Evolutionary conservation across 2,797 vertebrate species (phyloP).

Genomic region (Argentina silus): DNA sequence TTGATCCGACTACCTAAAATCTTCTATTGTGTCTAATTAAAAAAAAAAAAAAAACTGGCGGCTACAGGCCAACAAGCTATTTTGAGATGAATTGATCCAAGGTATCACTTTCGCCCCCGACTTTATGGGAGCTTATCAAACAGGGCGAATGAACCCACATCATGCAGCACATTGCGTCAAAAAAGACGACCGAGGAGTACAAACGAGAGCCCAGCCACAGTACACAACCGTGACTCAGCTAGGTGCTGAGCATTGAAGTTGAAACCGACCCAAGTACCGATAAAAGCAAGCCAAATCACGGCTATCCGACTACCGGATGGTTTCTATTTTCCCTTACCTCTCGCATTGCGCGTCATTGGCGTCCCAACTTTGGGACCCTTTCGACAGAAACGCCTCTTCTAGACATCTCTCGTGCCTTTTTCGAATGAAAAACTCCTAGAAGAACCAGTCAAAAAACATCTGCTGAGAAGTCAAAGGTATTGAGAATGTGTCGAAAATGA

Average conservation of each 20-base stretch:
- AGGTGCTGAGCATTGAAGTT: constrained; percentile 52
- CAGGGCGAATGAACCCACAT: constrained; percentile 45
- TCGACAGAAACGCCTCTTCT: constrained; percentile 62
- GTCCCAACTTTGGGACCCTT: constrained; percentile 69
- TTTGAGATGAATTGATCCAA: neutral
- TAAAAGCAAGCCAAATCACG: constrained; percentile 3
- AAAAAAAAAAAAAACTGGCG: too few species aligned
- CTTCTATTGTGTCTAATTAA: too few species aligned
- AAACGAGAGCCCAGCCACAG: constrained; percentile 32
- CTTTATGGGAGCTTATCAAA: constrained; percentile 46
- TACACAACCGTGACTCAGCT: constrained; percentile 78
- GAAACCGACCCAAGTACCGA: constrained; percentile 9
- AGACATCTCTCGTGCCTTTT: constrained; percentile 61
- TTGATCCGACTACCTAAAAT: neutral
- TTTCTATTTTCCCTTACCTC: constrained; percentile 71
- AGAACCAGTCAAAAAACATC: neutral
- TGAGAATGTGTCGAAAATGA: constrained; percentile 1
- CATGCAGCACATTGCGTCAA: constrained; percentile 66
- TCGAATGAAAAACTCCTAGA: constrained; percentile 16
- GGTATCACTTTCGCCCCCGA: constrained; percentile 14
- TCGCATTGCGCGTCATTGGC: constrained; percentile 64
- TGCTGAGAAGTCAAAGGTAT: neutral
- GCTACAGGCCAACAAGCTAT: neutral
- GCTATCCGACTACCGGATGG: neutral
- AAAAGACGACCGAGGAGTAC: constrained; percentile 46